These are phyloP conservation scores for Bostrychus sinensis DNA, from an alignment of 2,113 vertebrate genomes.

Conservation along the genomic window DNA sequence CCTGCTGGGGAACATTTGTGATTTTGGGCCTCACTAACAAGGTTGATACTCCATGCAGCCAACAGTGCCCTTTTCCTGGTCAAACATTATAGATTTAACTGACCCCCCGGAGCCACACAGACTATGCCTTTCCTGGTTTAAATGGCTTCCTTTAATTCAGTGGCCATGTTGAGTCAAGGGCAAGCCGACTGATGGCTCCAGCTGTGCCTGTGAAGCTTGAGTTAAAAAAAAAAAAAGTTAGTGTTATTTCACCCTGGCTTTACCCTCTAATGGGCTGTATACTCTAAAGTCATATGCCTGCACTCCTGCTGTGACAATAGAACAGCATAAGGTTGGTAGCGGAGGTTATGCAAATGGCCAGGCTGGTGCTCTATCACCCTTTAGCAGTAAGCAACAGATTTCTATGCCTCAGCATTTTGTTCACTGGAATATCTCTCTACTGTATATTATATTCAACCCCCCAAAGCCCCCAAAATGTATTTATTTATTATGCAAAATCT, in stretches of 20 bases:
- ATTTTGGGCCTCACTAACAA: neutral
- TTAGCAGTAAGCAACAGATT: slow-evolving; percentile 13
- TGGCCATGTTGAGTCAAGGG: slow-evolving; percentile 8
- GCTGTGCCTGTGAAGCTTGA: neutral
- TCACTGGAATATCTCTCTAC: slow-evolving; percentile 7
- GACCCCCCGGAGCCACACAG: slow-evolving; percentile 1
- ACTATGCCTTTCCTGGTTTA: neutral
- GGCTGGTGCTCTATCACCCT: slow-evolving; percentile 12
- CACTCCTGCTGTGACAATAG: slow-evolving; percentile 11
- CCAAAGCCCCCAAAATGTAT: too few relatives aligned
- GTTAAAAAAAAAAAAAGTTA: slow-evolving; percentile 11
- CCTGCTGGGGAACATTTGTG: neutral
- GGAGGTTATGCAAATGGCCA: slow-evolving; percentile 20
- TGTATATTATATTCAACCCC: slow-evolving; percentile 2
- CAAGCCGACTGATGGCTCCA: slow-evolving; percentile 7
- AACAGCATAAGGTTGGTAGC: slow-evolving; percentile 11
- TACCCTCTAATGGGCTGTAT: slow-evolving; percentile 14
- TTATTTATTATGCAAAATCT: too few relatives aligned
- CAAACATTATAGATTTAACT: slow-evolving; percentile 2
- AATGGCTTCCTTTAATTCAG: neutral
- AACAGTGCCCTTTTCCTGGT: neutral
- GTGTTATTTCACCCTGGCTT: slow-evolving; percentile 18
- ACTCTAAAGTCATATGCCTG: slow-evolving; percentile 2
- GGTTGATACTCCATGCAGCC: neutral
- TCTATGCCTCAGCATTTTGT: slow-evolving; percentile 8